Evolutionary conservation across 92 coral and sea anemone genomes (phyloP).

Genomic region (Phymanthus crucifer): DNA sequence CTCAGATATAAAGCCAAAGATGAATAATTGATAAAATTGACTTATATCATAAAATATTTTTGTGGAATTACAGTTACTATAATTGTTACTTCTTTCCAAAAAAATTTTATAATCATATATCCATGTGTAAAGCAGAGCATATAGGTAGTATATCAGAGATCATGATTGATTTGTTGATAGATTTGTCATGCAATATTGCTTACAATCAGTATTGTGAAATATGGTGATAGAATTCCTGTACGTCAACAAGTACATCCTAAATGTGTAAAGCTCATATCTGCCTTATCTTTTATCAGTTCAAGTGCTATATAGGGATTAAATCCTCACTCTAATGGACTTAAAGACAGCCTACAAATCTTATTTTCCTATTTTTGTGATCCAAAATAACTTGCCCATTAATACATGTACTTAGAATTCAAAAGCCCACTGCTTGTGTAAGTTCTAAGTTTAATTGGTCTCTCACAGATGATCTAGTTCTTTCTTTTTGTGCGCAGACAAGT

Average conservation of each 20-base stretch:
- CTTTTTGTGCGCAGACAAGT: not conserved
- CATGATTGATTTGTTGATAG: too few relatives aligned
- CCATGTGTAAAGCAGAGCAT: too few relatives aligned
- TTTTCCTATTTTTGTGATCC: not conserved
- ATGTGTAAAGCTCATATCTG: slow-evolving; percentile 8
- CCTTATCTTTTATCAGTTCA: slow-evolving; percentile 21
- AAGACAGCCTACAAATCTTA: slow-evolving; percentile 3
- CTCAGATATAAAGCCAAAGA: too few relatives aligned
- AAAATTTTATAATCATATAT: too few relatives aligned
- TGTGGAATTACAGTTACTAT: too few relatives aligned
- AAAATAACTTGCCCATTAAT: not conserved
- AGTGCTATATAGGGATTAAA: slow-evolving; percentile 24
- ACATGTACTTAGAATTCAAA: not conserved
- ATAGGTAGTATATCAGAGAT: too few relatives aligned
- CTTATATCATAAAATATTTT: too few relatives aligned
- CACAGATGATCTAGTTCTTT: not conserved
- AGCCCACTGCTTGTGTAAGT: not conserved
- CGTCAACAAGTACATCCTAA: slow-evolving; percentile 10
- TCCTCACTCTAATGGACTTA: slow-evolving; percentile 16
- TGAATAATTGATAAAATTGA: too few relatives aligned
- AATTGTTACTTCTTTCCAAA: too few relatives aligned
- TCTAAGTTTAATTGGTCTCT: not conserved
- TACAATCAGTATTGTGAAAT: slow-evolving; percentile 12
- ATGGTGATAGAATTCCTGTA: not conserved
- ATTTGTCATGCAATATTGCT: not conserved